Evolutionary conservation across 2,888 invertebrate species (phyloP), one percentile per base, ranked within the genome.

Genomic region (Hybos culiciformis): DNA sequence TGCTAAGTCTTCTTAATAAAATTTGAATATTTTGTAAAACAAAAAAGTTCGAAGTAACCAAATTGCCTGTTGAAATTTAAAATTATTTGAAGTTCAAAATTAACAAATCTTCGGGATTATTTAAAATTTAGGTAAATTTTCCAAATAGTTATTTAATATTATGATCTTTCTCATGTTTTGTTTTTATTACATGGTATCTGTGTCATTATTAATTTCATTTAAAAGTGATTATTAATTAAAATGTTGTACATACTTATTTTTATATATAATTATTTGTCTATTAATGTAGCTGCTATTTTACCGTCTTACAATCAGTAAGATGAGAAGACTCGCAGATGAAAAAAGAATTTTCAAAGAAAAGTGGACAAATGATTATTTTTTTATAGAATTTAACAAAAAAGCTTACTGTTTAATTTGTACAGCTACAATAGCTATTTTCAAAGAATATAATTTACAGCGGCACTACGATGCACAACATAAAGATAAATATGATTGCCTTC

Each of bases 391-490:
- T 14, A 37, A 21, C 37, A 37, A 37, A 37, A 37, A 37, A 37
- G 21, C 21, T 37, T 37, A 37, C 37, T 37, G 37, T 37, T 37
- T 37, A 37, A 37, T 37, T 37, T 37, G 37, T 37, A 37, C 20
- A 37, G 37, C 37, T 37, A 37, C 37, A 37, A 37, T 37, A 32
- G 32, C 17, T 21, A 37, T 37, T 37, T 37, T 37, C 37, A 37
- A 37, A 37, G 37, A 37, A 37, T 37, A 21, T 37, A 37, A 37
- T 37, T 37, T 37, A 21, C 37, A 37, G 37, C 21, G 37, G 37
- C 37, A 37, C 37, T 37, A 37, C 23, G 37, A 37, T 21, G 20
- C 37, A 21, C 21, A 37, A 37, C 37, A 37, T 37, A 37, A 37
- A 37, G 14, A 14, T 37, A 37, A 37, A 37, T 37, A 37, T 37